Evolutionary conservation across 2,888 invertebrate species (phyloP).

Genomic region (Reticulitermes lucifugus): DNA sequence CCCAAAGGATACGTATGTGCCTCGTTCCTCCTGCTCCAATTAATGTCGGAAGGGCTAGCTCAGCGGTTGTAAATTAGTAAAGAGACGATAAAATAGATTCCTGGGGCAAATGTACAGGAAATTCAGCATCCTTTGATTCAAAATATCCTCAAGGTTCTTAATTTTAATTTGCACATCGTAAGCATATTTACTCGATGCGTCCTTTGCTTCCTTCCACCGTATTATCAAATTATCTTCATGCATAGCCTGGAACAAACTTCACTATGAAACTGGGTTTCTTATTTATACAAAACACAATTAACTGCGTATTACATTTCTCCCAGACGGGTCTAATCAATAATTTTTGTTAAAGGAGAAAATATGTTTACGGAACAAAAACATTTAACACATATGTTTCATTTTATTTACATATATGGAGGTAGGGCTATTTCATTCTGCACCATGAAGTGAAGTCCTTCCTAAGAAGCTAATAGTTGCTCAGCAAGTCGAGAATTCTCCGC

Average conservation of each 20-base stretch:
- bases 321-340: too few species aligned
- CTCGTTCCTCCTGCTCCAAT: neutral
- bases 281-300: neutral
- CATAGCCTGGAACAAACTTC: neutral
- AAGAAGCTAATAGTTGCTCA: too few species aligned
- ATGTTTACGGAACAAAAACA: too few species aligned
- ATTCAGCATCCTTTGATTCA: neutral
- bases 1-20: neutral
- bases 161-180: neutral
- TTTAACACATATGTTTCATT: too few species aligned
- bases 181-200: neutral
- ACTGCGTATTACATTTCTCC: neutral
- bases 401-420: too few species aligned
- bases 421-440: too few species aligned
- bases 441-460: too few species aligned
- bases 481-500: too few species aligned
- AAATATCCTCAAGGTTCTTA: neutral
- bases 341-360: too few species aligned
- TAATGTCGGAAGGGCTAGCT: neutral
- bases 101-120: neutral
- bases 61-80: neutral
- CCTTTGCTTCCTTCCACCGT: neutral
- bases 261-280: neutral
- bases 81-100: neutral
- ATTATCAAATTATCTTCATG: too few species aligned